Evolutionary conservation across 2,888 invertebrate species (phyloP), one percentile per base, ranked within the genome.

Genomic region (Chymomyza procnemis): DNA sequence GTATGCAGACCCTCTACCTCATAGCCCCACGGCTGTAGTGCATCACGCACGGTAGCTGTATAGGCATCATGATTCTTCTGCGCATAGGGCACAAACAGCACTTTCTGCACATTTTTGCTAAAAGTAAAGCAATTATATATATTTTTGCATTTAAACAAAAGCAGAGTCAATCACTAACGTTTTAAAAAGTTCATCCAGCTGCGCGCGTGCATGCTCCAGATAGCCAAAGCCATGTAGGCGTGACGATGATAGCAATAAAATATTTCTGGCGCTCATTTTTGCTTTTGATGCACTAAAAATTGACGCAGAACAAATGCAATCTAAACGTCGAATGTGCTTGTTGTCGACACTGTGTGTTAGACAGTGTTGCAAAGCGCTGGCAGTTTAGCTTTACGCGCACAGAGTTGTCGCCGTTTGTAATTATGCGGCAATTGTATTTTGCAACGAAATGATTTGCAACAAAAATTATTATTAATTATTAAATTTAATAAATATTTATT

Each of bases 1-100:
- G 92, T 92, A 88, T 96, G 96, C 55, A 96, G 92, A 9, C 96
- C 94, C 68, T 92, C 92, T 1, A 95, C 93, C 66, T 92, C 88
- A 81, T 93, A 93, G 22, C 93, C 95, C 94, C 94, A 94, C 59
- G 93, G 92, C 30, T 91, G 89, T 67, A 96, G 92, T 3, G 93
- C 93, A 69, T 91, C 90, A 70, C 92, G 91, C 0, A 95, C 93
- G 85, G 91, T 93, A 8, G 91, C 88, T 1, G 94, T 93, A 87
- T 96, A 96, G 6, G 89, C 91, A 84, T 95, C 93, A 87, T 94
- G 92, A 83, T 95, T 93, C 47, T 91, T 92, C 80, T 93, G 91
- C 8, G 96, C 96, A 90, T 95, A 96, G 0, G 96, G 96, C 34
- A 96, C 91, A 89, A 96, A 96, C 8, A 96, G 89, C 58, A 96